Evolutionary conservation across 2,113 vertebrate species (phyloP).

Genomic region (Tricholaema leucomelas): DNA sequence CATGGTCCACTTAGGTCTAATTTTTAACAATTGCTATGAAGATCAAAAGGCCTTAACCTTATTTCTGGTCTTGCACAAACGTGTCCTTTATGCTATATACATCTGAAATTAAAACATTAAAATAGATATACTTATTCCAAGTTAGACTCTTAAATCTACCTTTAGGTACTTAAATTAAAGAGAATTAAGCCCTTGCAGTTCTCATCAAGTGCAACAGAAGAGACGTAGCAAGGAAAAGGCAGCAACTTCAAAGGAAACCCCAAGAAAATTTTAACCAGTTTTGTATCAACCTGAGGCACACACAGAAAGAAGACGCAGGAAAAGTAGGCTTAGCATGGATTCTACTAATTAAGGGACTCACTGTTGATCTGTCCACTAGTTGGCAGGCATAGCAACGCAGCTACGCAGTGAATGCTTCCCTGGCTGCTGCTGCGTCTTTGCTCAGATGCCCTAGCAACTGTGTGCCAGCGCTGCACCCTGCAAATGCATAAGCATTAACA

Average conservation of each 20-base stretch:
- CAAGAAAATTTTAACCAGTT: background rate
- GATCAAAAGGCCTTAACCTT: background rate
- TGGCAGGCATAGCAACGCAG: background rate
- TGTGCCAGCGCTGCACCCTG: background rate
- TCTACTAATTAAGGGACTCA: background rate
- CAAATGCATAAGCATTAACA: background rate
- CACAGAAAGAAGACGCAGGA: background rate
- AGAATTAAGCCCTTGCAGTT: background rate
- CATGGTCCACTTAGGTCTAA: background rate
- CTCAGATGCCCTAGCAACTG: conserved; percentile 1
- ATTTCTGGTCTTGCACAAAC: background rate
- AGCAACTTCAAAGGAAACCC: background rate
- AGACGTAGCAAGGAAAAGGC: background rate
- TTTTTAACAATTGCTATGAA: background rate
- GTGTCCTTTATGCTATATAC: background rate
- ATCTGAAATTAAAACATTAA: background rate
- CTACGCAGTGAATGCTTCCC: background rate
- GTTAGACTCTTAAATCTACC: background rate
- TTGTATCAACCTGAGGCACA: background rate
- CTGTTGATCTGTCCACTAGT: conserved; percentile 19
- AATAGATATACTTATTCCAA: background rate
- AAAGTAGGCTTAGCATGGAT: background rate
- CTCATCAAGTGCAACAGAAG: background rate
- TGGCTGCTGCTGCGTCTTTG: background rate
- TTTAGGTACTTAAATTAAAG: background rate